Conservation (phyloP, 2,113 vertebrate genomes). For the Oncorhynchus kisutch region DNA sequence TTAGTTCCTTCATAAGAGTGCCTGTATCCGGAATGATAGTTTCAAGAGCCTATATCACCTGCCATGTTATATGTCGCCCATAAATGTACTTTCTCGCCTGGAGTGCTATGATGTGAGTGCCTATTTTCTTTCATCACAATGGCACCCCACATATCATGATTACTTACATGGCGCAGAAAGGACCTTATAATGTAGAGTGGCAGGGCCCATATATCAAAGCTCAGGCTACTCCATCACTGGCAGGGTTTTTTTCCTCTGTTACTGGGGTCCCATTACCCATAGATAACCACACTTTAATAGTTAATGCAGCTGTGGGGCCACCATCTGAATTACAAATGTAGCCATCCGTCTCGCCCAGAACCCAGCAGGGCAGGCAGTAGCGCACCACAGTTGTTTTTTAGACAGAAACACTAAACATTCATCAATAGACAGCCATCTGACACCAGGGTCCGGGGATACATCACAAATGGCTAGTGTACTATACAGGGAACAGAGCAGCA, state of each 20-base stretch:
- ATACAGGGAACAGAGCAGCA: too few species aligned
- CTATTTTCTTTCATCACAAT: slow-evolving; percentile 6
- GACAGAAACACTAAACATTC: slow-evolving; percentile 63
- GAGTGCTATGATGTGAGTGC: slow-evolving; percentile 1
- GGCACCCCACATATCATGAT: slow-evolving; percentile 24
- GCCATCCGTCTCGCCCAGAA: slow-evolving; percentile 61
- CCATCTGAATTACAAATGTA: slow-evolving; percentile 69
- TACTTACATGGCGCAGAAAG: slow-evolving; percentile 26
- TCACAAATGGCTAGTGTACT: too few species aligned
- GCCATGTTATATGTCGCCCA: background rate
- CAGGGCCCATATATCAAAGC: slow-evolving; percentile 40
- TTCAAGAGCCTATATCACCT: background rate
- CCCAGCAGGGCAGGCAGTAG: slow-evolving; percentile 50
- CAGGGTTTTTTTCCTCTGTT: slow-evolving; percentile 50
- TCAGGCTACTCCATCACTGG: slow-evolving; percentile 25
- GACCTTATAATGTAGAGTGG: slow-evolving; percentile 21
- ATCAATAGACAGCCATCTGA: slow-evolving; percentile 65
- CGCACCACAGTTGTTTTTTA: slow-evolving; percentile 44
- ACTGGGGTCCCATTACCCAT: slow-evolving; percentile 59
- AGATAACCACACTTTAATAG: slow-evolving; percentile 75
- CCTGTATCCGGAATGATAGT: background rate
- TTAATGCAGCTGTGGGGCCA: slow-evolving; percentile 66
- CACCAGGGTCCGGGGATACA: slow-evolving; percentile 36
- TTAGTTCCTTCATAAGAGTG: too few species aligned
- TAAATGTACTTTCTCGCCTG: background rate